Percentiles rank a stretch among this genome's conserved stretches.
These are phyloP conservation scores for Thymelicus sylvestris DNA, from an alignment of 2,888 invertebrate genomes.

Conservation along the genomic window DNA sequence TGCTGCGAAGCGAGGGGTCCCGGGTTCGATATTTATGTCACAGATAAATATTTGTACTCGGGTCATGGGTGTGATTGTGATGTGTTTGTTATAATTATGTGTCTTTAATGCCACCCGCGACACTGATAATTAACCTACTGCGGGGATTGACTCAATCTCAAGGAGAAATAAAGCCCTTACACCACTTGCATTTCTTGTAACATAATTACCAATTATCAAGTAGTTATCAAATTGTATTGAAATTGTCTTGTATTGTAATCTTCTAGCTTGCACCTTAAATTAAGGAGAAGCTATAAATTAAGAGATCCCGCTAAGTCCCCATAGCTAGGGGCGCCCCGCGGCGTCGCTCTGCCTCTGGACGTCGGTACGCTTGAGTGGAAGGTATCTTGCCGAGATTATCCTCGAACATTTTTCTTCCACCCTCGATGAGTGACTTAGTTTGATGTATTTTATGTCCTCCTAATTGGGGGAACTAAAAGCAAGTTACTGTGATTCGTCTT, in stretches of 20 bases:
- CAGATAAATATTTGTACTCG: too few relatives aligned
- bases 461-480: slow-evolving; percentile 25
- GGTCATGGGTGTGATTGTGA: too few relatives aligned
- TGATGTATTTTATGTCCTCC: slow-evolving; percentile 37
- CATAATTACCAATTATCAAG: too few relatives aligned
- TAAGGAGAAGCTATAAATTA: slow-evolving; percentile 78
- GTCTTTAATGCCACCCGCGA: too few relatives aligned
- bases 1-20: too few relatives aligned
- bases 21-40: too few relatives aligned
- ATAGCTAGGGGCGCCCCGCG: slow-evolving; percentile 75
- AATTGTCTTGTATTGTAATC: neutral
- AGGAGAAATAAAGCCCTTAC: too few relatives aligned
- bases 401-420: slow-evolving; percentile 62
- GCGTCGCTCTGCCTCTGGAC: slow-evolving; percentile 72
- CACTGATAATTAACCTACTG: too few relatives aligned
- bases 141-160: too few relatives aligned
- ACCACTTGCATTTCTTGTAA: too few relatives aligned
- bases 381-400: slow-evolving; percentile 74
- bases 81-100: too few relatives aligned
- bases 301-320: slow-evolving; percentile 83
- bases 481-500: slow-evolving; percentile 28
- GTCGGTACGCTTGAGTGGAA: slow-evolving; percentile 72
- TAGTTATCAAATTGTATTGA: too few relatives aligned
- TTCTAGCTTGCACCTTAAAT: slow-evolving; percentile 47
- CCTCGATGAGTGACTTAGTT: slow-evolving; percentile 36